phyloP scores from a whole-genome alignment of 2,888 invertebrate genomes.

The Cosmorhoe ocellata region DNA sequence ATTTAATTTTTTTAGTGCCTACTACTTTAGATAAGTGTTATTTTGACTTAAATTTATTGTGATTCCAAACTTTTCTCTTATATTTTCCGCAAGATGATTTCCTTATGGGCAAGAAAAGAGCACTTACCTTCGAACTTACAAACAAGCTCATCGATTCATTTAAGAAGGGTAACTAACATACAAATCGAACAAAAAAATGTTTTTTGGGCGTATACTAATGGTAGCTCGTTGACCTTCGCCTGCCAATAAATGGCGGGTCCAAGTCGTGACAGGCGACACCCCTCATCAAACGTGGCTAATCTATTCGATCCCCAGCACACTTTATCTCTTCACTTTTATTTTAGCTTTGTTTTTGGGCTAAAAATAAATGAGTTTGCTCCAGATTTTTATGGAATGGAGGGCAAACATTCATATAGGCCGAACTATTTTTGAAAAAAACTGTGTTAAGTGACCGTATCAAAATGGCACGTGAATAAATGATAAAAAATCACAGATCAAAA shows the following conservation, averaged over 20 bases:
- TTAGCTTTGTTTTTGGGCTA: conserved; percentile 23
- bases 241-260: conserved; percentile 26
- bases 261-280: conserved; percentile 22
- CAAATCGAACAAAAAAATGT: conserved; percentile 2
- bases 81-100: too few relatives aligned
- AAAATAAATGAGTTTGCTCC: conserved; percentile 5
- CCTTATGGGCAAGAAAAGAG: background rate
- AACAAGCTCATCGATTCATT: background rate
- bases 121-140: too few relatives aligned
- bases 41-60: background rate
- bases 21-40: too few relatives aligned
- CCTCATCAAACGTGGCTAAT: conserved; percentile 56
- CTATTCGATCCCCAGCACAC: conserved; percentile 49
- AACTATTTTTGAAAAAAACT: background rate
- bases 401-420: background rate
- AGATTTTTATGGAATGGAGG: conserved; percentile 3
- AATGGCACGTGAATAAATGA: background rate
- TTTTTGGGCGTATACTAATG: conserved; percentile 22
- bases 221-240: conserved; percentile 18
- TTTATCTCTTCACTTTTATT: conserved; percentile 38
- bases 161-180: background rate
- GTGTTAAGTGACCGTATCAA: background rate
- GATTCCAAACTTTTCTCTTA: background rate
- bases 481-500: too few relatives aligned
- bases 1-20: too few relatives aligned